A percentile compares a stretch with the other conserved stretches of the same genome.
phyloP scores from a whole-genome alignment of 2,888 invertebrate species.

The Omphaloscelis lunosa region DNA sequence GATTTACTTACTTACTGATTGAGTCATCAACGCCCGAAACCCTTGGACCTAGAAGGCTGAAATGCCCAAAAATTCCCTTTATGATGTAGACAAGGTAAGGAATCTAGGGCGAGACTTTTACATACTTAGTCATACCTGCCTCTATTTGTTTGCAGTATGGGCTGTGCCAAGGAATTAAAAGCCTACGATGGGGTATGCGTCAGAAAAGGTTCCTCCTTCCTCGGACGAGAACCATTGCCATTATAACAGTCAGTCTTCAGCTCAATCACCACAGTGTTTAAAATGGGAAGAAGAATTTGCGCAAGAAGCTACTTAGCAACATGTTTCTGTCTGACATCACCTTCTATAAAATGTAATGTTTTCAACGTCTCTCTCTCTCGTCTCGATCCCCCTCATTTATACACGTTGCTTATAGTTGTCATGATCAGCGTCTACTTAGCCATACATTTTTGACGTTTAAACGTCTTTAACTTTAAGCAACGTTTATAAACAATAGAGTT shows the following conservation, averaged over 20 bases:
- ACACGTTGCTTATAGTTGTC: background rate
- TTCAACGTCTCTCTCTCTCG: too few species aligned
- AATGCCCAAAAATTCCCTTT: background rate
- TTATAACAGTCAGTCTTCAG: background rate
- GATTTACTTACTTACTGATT: too few species aligned
- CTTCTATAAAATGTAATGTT: background rate
- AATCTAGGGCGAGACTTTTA: too few species aligned
- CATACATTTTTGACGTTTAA: background rate
- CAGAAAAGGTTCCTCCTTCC: background rate
- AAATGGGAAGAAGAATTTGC: background rate
- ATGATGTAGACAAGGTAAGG: background rate
- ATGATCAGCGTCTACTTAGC: background rate
- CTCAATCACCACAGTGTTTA: background rate
- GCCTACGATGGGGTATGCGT: conserved; percentile 27
- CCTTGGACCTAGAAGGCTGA: background rate
- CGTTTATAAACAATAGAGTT: background rate
- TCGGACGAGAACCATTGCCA: background rate
- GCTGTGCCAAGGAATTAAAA: conserved; percentile 13
- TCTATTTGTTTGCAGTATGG: conserved; percentile 32
- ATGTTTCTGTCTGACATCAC: background rate
- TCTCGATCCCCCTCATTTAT: background rate
- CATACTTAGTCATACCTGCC: background rate
- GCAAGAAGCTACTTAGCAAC: background rate
- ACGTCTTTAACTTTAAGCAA: background rate
- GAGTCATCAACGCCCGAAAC: background rate